Base-by-base conservation (phyloP, 1,140 invertebrate species). In the Bombus picipes region DNA sequence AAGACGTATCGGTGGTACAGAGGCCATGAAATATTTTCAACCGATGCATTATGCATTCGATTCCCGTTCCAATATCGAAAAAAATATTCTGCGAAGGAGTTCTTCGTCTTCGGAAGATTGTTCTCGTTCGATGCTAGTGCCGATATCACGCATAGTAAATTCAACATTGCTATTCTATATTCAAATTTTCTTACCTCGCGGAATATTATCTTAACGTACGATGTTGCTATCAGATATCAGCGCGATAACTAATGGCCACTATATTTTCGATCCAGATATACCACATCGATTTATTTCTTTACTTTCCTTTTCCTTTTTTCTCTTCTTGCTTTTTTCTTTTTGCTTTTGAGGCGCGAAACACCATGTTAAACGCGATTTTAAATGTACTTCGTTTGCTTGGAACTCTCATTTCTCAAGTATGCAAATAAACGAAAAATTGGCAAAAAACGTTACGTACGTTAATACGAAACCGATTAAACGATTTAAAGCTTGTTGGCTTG, bases 21-120 rank as follows among this genome's bases (percentile, higher is more conserved):
- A 34, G 39, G 18, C 53, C 62, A 68, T 79, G 77, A 89, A 88
- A 89, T 87, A 86, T 84, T 89, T 81, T 68, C 77, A 43, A 47
- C 62, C 77, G 59, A 89, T 90, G 85, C 81, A 90, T 90, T 90
- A 90, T 90, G 73, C 75, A 90, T 87, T 80, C 65, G 28, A 53
- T 75, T 76, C 37, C 80, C 37, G 77, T 74, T 89, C 87, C 81
- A 65, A 89, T 87, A 84, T 84, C 47, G 85, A 81, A 68, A 89
- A 89, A 89, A 87, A 87, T 86, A 89, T 88, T 89, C 84, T 22
- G 28, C 53, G 39, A 77, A 88, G 47, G 37, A 43, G 57, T 59
- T 32, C 65, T 28, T n/a, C 75, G 53, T 78, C 76, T 88, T 75
- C 70, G 39, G 74, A 76, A 65, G 47, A 76, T 86, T 86, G 65